Percentiles rank a stretch among this genome's conserved stretches.
Evolutionary conservation across 2,888 invertebrate genomes (phyloP).

Genomic region (Schizotus pectinicornis): DNA sequence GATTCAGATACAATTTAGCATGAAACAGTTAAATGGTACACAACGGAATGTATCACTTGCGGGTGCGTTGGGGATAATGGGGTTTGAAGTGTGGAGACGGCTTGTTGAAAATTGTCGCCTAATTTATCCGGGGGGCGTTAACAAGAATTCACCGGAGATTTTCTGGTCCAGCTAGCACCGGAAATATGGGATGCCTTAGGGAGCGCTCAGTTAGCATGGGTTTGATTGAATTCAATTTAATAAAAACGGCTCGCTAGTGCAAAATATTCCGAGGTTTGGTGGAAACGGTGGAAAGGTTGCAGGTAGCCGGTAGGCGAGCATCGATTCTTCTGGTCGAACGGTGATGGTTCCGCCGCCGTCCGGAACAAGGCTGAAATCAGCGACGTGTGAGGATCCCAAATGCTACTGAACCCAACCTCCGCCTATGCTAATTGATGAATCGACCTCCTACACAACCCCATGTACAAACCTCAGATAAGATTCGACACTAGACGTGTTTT

Average conservation of each 20-base stretch:
- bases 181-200: conserved; percentile 31
- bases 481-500: too few species aligned
- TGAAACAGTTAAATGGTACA: conserved; percentile 7
- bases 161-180: conserved; percentile 33
- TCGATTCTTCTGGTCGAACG: conserved; percentile 32
- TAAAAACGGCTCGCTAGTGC: conserved; percentile 15
- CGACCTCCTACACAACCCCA: conserved; percentile 1
- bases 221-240: conserved; percentile 24
- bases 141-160: conserved; percentile 35
- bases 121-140: conserved; percentile 33
- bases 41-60: conserved; percentile 10
- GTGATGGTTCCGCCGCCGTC: conserved; percentile 19
- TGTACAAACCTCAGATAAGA: too few species aligned
- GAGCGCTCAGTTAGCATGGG: conserved; percentile 21
- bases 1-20: conserved; percentile 18
- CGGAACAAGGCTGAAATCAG: conserved; percentile 24
- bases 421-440: conserved; percentile 26
- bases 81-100: conserved; percentile 20
- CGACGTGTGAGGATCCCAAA: conserved; percentile 22
- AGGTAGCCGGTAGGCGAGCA: conserved; percentile 21
- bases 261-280: conserved; percentile 11
- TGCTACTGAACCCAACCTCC: conserved; percentile 7
- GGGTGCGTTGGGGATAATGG: conserved; percentile 6
- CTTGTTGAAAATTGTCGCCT: conserved; percentile 31
- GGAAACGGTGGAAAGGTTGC: conserved; percentile 7